Evolutionary conservation across 1,140 invertebrate genomes (phyloP).

Genomic region (Drosophila baimaii): DNA sequence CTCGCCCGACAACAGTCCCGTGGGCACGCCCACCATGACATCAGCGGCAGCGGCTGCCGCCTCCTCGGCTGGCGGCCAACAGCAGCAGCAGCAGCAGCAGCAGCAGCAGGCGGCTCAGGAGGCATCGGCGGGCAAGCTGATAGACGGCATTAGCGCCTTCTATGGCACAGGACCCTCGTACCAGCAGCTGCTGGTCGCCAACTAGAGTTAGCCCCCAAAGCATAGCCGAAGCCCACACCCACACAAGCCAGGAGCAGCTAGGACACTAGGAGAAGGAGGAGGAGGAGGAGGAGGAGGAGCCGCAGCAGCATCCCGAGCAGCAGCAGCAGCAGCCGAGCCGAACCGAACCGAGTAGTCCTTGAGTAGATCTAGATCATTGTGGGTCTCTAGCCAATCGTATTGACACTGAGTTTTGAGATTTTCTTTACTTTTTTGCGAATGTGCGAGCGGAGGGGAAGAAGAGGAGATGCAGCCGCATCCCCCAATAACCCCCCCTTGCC

Average conservation of each 20-base stretch:
- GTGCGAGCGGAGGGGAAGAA: not conserved
- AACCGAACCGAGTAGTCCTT: not conserved
- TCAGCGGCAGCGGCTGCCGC: not conserved
- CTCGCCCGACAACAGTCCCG: slow-evolving; percentile 53
- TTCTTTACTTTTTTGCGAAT: not conserved
- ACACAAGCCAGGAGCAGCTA: not conserved
- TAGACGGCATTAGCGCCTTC: slow-evolving; percentile 83
- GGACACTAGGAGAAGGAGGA: no score
- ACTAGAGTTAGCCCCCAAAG: slow-evolving; percentile 61
- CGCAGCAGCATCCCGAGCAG: not conserved
- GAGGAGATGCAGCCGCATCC: no score
- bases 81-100: slow-evolving; percentile 26
- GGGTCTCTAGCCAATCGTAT: not conserved
- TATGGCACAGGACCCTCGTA: slow-evolving; percentile 75
- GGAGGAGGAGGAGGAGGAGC: no score
- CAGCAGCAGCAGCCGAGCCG: not conserved
- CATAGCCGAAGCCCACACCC: not conserved
- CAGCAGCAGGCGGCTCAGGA: slow-evolving; percentile 35
- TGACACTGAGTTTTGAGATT: slow-evolving; percentile 7
- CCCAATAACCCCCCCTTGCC: no score
- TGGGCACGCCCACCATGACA: slow-evolving; percentile 48
- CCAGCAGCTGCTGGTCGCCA: slow-evolving; percentile 82
- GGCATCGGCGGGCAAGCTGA: slow-evolving; percentile 57
- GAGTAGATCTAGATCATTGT: not conserved
- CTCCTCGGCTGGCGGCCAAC: not conserved